These are phyloP conservation scores for Lepus europaeus DNA, from an alignment of 2,113 vertebrate genomes.

Conservation along the genomic window DNA sequence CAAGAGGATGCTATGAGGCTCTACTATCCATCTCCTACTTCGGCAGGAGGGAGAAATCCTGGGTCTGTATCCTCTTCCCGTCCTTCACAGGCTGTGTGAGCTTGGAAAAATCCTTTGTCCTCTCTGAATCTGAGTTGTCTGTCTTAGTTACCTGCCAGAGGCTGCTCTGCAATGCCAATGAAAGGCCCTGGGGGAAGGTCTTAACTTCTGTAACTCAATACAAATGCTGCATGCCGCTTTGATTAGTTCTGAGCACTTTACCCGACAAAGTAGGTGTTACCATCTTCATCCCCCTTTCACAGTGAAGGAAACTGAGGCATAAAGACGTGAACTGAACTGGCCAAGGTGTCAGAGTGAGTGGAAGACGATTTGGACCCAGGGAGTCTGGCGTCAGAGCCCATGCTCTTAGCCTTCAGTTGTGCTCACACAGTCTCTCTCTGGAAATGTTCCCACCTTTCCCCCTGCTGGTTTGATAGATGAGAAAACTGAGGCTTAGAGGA, in stretches of 20 bases:
- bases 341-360: not conserved
- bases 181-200: not conserved
- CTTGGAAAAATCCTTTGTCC: not conserved
- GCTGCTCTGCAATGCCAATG: not conserved
- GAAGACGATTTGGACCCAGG: not conserved
- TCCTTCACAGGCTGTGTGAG: not conserved
- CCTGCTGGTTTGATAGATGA: not conserved
- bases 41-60: not conserved
- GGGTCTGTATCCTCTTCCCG: not conserved
- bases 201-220: too few species aligned
- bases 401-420: not conserved
- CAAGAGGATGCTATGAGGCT: not conserved
- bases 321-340: not conserved
- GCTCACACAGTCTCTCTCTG: not conserved
- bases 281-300: not conserved
- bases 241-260: not conserved
- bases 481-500: not conserved
- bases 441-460: not conserved
- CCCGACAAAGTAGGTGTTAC: not conserved
- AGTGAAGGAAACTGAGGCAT: constrained; percentile 22
- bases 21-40: not conserved
- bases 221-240: not conserved
- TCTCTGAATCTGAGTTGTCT: not conserved
- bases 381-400: not conserved
- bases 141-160: not conserved